These are phyloP conservation scores for Gobius niger DNA, from an alignment of 2,113 vertebrate species.

Conservation along the genomic window DNA sequence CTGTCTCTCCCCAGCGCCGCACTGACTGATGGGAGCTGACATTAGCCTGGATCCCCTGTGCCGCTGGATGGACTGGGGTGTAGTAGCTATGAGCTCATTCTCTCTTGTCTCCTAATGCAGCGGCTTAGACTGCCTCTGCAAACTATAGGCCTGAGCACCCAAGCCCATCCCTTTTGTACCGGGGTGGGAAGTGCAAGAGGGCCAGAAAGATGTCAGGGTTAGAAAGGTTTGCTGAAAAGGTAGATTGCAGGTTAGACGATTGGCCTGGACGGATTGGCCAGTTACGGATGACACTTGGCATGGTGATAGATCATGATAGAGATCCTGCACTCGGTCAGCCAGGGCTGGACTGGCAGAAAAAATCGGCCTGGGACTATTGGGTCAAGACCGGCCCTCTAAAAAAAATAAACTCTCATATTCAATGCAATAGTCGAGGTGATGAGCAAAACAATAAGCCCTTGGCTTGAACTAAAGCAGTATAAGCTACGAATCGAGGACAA, in stretches of 20 bases:
- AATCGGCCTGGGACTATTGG: too few species aligned
- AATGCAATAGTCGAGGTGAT: too few species aligned
- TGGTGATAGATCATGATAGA: too few species aligned
- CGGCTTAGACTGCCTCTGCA: conserved; percentile 26
- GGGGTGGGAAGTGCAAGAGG: neutral
- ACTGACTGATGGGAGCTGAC: conserved; percentile 70
- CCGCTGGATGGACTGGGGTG: conserved; percentile 47
- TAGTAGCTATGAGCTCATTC: conserved; percentile 34
- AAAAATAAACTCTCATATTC: too few species aligned
- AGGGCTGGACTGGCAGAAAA: too few species aligned
- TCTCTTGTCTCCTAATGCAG: conserved; percentile 49
- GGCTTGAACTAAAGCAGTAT: too few species aligned
- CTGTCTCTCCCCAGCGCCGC: conserved; percentile 53
- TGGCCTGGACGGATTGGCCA: too few species aligned
- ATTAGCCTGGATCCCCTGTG: conserved; percentile 60
- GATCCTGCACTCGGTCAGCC: too few species aligned
- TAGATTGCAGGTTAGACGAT: neutral
- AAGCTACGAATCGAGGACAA: too few species aligned
- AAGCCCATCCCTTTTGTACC: neutral
- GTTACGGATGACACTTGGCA: too few species aligned
- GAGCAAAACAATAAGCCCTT: too few species aligned
- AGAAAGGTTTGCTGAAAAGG: neutral
- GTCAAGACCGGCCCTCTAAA: too few species aligned
- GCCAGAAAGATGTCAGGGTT: neutral
- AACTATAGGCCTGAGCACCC: conserved; percentile 39